Percentiles rank a stretch among this genome's conserved stretches.
phyloP scores from a whole-genome alignment of 2,888 invertebrate species.

The Drosophila tripunctata region DNA sequence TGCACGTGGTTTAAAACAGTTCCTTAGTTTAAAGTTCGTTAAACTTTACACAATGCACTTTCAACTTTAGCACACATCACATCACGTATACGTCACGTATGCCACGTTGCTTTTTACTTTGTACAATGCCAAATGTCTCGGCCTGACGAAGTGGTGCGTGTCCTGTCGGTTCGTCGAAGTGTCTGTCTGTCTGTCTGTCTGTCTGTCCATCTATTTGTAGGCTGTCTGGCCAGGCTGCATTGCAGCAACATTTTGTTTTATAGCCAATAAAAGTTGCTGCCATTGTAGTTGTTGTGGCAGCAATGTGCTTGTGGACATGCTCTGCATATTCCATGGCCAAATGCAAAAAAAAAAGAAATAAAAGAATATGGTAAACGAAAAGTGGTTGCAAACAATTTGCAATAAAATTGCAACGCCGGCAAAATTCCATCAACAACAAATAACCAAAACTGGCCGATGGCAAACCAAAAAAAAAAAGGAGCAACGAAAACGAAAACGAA shows the following conservation, averaged over 20 bases:
- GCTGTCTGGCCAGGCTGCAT: slow-evolving; percentile 42
- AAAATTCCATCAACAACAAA: slow-evolving; percentile 32
- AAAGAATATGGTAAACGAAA: slow-evolving; percentile 1
- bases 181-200: background rate
- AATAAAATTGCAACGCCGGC: slow-evolving; percentile 61
- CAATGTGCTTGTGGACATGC: slow-evolving; percentile 56
- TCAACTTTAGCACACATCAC: slow-evolving; percentile 28
- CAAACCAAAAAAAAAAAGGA: slow-evolving; percentile 20
- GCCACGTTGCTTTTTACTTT: slow-evolving; percentile 19
- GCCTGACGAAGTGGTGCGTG: slow-evolving; percentile 18
- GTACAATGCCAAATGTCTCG: slow-evolving; percentile 14
- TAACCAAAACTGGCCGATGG: slow-evolving; percentile 9
- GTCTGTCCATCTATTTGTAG: slow-evolving; percentile 26
- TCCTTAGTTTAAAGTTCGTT: slow-evolving; percentile 6
- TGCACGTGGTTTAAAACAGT: background rate
- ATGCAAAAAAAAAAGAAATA: slow-evolving; percentile 18
- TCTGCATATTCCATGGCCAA: slow-evolving; percentile 66
- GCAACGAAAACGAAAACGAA: too few species aligned
- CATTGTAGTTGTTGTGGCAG: slow-evolving; percentile 16
- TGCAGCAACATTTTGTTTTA: slow-evolving; percentile 71
- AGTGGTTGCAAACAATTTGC: slow-evolving; percentile 70
- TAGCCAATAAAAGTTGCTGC: slow-evolving; percentile 38
- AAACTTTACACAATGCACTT: slow-evolving; percentile 1
- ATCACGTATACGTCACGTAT: slow-evolving; percentile 53
- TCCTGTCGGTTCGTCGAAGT: slow-evolving; percentile 3